phyloP scores from a whole-genome alignment of 2,797 vertebrate species.

The Spinibarbus caldwelli region DNA sequence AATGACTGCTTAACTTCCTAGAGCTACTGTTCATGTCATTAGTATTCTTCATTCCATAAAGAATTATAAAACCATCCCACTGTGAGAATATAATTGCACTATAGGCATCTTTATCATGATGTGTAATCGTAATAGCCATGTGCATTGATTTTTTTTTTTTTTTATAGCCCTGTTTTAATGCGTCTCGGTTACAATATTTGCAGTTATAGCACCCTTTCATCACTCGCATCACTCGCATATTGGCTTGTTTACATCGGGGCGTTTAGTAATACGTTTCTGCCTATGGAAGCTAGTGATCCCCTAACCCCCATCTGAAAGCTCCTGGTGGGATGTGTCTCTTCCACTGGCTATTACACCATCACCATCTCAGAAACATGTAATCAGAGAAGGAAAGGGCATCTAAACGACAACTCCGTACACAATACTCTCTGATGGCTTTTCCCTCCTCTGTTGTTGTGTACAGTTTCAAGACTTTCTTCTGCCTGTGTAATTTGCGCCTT shows the following conservation, averaged over 20 bases:
- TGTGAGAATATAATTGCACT: not conserved
- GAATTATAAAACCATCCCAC: slow-evolving; percentile 5
- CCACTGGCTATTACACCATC: slow-evolving; percentile 45
- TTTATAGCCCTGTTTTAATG: slow-evolving; percentile 26
- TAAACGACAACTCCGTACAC: slow-evolving; percentile 18
- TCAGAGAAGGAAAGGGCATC: slow-evolving; percentile 26
- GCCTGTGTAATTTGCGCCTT: slow-evolving; percentile 44
- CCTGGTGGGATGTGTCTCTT: slow-evolving; percentile 34
- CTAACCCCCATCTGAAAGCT: slow-evolving; percentile 6
- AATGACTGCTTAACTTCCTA: slow-evolving; percentile 6
- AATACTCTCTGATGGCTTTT: slow-evolving; percentile 34
- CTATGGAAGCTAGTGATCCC: not conserved
- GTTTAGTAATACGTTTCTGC: slow-evolving; percentile 8
- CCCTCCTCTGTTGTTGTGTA: slow-evolving; percentile 17
- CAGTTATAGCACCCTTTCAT: slow-evolving; percentile 19
- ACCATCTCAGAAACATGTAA: slow-evolving; percentile 48
- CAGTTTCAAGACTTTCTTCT: slow-evolving; percentile 16
- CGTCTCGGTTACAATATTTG: not conserved
- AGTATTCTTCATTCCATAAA: slow-evolving; percentile 8
- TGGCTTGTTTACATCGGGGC: slow-evolving; percentile 14
- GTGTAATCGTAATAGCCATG: not conserved
- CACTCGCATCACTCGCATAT: not conserved
- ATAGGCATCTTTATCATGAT: not conserved
- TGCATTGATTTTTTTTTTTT: not conserved
- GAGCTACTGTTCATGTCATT: not conserved